phyloP scores from a whole-genome alignment of 2,888 invertebrate species.

The Sarcophaga rosellei region DNA sequence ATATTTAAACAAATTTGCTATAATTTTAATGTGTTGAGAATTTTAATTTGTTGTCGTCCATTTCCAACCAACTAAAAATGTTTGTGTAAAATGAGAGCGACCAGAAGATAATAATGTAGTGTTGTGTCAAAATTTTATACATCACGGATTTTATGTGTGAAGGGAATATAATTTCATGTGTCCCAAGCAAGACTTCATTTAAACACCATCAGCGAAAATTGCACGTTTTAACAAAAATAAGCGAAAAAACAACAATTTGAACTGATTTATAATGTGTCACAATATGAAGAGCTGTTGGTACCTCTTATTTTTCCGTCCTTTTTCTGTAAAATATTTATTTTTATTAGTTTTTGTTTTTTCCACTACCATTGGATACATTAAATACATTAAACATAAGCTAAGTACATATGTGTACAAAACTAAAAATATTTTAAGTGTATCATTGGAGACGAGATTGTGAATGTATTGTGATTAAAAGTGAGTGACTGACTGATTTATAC shows the following conservation, averaged over 20 bases:
- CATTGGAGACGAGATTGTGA: neutral
- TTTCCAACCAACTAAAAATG: constrained; percentile 9
- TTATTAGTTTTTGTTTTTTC: constrained; percentile 40
- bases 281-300: constrained; percentile 62
- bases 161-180: constrained; percentile 42
- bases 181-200: neutral
- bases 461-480: neutral
- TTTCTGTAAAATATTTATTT: constrained; percentile 51
- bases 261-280: constrained; percentile 67
- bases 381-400: constrained; percentile 47
- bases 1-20: constrained; percentile 52
- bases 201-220: constrained; percentile 27
- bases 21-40: constrained; percentile 63
- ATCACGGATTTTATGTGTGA: constrained; percentile 63
- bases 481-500: neutral
- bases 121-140: constrained; percentile 67
- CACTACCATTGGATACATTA: constrained; percentile 6
- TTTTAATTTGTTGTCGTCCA: constrained; percentile 44
- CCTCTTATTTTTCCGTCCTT: constrained; percentile 14
- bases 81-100: no score
- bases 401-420: neutral
- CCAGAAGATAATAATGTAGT: neutral
- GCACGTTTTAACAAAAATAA: constrained; percentile 49
- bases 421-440: neutral
- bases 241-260: constrained; percentile 6